Percentiles rank a stretch among this genome's conserved stretches.
Conservation (phyloP, 2,888 invertebrate genomes). For the Liopterus haemorrhoidalis region DNA sequence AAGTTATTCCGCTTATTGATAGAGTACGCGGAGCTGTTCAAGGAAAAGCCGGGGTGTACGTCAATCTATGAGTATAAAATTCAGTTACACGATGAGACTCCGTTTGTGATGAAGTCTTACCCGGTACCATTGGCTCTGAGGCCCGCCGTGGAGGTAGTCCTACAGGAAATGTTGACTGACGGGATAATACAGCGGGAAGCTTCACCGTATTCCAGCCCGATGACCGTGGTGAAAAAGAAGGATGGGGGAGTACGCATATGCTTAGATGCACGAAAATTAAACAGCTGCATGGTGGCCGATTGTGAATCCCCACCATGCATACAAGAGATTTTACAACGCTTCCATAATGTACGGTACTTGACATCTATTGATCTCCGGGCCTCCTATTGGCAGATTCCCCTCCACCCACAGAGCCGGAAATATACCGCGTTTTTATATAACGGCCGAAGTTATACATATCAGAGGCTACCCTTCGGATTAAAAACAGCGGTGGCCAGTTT, state of each 20-base stretch:
- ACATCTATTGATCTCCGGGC: slow-evolving; percentile 18
- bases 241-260: slow-evolving; percentile 36
- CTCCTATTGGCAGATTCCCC: slow-evolving; percentile 32
- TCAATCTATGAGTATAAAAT: slow-evolving; percentile 30
- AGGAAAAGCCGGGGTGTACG: slow-evolving; percentile 22
- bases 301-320: slow-evolving; percentile 27
- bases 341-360: slow-evolving; percentile 11
- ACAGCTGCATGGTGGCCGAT: slow-evolving; percentile 35
- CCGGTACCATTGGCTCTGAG: slow-evolving; percentile 34
- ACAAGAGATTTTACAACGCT: slow-evolving; percentile 27
- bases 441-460: slow-evolving; percentile 33
- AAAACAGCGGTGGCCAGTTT: slow-evolving; percentile 31
- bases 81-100: slow-evolving; percentile 25
- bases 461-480: slow-evolving; percentile 35
- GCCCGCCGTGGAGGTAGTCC: slow-evolving; percentile 29
- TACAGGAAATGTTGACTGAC: slow-evolving; percentile 32
- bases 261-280: slow-evolving; percentile 36
- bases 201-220: slow-evolving; percentile 35
- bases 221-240: slow-evolving; percentile 34
- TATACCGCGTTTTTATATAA: slow-evolving; percentile 32
- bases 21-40: slow-evolving; percentile 20
- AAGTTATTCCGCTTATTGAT: neutral
- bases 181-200: slow-evolving; percentile 35
- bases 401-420: slow-evolving; percentile 25
- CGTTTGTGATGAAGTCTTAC: slow-evolving; percentile 32